Base-by-base conservation (phyloP, 2,888 invertebrate genomes). In the Kuschelorhynchus macadamiae region DNA sequence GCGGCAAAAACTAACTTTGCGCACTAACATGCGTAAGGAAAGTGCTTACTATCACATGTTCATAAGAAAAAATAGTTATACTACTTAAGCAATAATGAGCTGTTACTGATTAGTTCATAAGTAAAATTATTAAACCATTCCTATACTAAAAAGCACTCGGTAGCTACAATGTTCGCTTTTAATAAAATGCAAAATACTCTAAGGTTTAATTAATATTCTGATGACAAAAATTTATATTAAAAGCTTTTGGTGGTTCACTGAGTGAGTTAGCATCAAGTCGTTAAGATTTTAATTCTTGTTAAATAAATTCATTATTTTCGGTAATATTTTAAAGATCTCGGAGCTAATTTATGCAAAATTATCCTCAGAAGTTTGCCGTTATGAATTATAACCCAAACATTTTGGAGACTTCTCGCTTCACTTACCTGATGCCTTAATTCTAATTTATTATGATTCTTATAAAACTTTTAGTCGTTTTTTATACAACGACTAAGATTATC, bases 271-370 rank as follows among this genome's bases (percentile, higher is more conserved):
- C 30, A 30, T 9, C 30, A 30, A 30, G 30, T 30, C 30, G 9
- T 52, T 52, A 52, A 50, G 36, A 36, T 11, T 53, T 53, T 33
- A 33, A 18, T 32, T 36, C 21, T 39, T 32, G 25, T 46, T 47
- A 57, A 64, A 50, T 57, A 64, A 57, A 41, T 39, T 57, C 57
- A 64, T 64, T 64, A 64, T 64, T 64, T 64, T 57, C 57, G 64
- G 57, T 57, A 64, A 64, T 64, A 64, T 64, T 49, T 56, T 47
- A 32, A 49, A 39, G 64, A 36, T 47, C 41, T 41, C 30, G 32
- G 42, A 32, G 64, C 44, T 64, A 64, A 64, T 64, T 64, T 64
- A 64, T 64, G 64, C 64, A 49, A 59, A 59, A 57, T 50, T 61
- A 39, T 17, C 50, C 50, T 32, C 30, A 39, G 49, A 47, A 60